Evolutionary conservation across 2,888 invertebrate genomes (phyloP).

Genomic region (Taphrorychus bicolor): DNA sequence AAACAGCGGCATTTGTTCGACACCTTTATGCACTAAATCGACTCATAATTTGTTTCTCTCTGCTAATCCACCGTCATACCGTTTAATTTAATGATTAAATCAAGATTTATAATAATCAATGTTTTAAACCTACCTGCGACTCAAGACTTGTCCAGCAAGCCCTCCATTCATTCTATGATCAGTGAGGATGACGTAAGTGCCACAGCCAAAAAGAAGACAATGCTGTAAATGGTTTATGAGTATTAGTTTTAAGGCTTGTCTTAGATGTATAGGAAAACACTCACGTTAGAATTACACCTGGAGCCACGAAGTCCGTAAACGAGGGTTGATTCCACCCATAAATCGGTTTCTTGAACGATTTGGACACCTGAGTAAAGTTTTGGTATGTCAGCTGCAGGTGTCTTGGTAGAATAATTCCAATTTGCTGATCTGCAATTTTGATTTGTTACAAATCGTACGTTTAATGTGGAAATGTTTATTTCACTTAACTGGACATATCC

Average conservation of each 20-base stretch:
- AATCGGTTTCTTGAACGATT: conserved; percentile 87
- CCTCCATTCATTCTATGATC: conserved; percentile 91
- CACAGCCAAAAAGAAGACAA: conserved; percentile 95
- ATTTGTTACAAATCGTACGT: conserved; percentile 5
- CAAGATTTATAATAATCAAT: too few species aligned
- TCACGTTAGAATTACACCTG: conserved; percentile 93
- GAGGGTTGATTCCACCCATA: conserved; percentile 89
- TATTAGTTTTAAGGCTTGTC: too few species aligned
- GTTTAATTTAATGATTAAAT: too few species aligned
- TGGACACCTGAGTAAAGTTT: conserved; percentile 88
- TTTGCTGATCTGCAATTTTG: conserved; percentile 94
- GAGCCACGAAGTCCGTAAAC: conserved; percentile 95
- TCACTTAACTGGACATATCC: conserved; percentile 88
- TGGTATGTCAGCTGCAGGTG: conserved; percentile 87
- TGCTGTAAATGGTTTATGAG: conserved; percentile 74
- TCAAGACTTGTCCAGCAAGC: conserved; percentile 90
- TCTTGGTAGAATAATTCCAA: conserved; percentile 86
- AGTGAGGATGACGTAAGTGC: conserved; percentile 91
- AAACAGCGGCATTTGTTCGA: too few species aligned
- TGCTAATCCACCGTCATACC: too few species aligned
- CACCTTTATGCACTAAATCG: too few species aligned
- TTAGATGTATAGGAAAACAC: too few species aligned
- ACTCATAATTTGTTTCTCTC: too few species aligned
- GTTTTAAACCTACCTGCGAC: conserved; percentile 78
- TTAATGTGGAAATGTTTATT: not conserved